Base-by-base conservation (phyloP, 2,888 invertebrate species). In the Metopia argyrocephala region DNA sequence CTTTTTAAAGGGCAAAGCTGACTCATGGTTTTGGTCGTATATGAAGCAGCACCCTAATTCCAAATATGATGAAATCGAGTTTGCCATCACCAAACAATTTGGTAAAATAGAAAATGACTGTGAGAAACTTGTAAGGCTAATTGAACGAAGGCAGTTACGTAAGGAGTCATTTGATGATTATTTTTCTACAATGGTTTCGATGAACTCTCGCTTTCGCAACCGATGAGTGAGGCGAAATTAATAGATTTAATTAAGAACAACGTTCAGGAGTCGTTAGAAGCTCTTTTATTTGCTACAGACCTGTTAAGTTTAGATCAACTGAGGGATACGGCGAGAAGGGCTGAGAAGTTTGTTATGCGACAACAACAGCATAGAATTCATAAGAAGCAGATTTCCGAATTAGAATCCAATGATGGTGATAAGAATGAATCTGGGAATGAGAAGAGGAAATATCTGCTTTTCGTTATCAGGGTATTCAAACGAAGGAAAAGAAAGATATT, bases 1-100 rank as follows among this genome's bases (percentile, higher is more conserved):
- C n/a, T n/a, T n/a, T n/a, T n/a, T n/a, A n/a, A n/a, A 69, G 28
- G 69, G 48, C 6, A 70, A 70, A 61, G 59, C 70, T 2, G 70
- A 70, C 2, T n/a, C 59, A 2, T 70, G 70, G 70, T 70, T 52
- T 25, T 59, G 70, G 50, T 23, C 23, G 7, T 70, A 23, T n/a
- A 31, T 59, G n/a, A 70, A 27, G 12, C 21, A 52, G 25, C 1
- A 21, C 5, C 50, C 70, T 1, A 52, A 31, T 48, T 28, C 69
- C 5, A 28, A 7, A 9, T 28, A 27, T 21, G 28, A 18, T 6
- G 46, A 69, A n/a, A n/a, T n/a, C n/a, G n/a, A n/a, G n/a, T n/a
- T n/a, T n/a, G n/a, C n/a, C n/a, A n/a, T n/a, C n/a, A n/a, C n/a
- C n/a, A n/a, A n/a, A n/a, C n/a, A n/a, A n/a, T n/a, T n/a, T n/a